These are phyloP conservation scores for Eufriesea mexicana DNA, from an alignment of 1,140 invertebrate genomes.

Conservation along the genomic window DNA sequence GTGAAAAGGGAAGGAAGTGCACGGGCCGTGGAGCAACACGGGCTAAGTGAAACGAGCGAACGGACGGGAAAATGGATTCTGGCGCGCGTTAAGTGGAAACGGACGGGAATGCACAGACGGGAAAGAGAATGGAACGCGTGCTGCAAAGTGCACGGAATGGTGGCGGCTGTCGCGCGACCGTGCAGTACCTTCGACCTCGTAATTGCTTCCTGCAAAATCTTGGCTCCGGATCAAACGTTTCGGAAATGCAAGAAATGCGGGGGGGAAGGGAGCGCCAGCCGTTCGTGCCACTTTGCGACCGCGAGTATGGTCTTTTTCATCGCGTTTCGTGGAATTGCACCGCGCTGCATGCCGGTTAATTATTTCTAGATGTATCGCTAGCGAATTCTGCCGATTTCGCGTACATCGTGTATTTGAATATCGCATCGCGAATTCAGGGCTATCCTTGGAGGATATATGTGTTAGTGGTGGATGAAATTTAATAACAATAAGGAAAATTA, in stretches of 20 bases:
- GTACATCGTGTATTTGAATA: no score
- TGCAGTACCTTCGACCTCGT: not conserved
- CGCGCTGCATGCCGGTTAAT: no score
- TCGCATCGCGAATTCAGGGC: no score
- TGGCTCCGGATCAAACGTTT: not conserved
- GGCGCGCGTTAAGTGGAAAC: conserved; percentile 48
- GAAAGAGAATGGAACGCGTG: not conserved
- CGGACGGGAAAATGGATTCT: conserved; percentile 20
- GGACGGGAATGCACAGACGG: conserved; percentile 61
- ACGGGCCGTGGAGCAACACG: not conserved
- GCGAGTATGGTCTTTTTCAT: no score
- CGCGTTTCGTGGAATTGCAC: no score
- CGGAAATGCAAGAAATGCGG: not conserved
- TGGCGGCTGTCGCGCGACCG: not conserved
- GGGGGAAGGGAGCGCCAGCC: no score
- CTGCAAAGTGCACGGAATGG: not conserved
- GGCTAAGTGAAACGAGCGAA: conserved; percentile 22
- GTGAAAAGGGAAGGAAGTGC: not conserved
- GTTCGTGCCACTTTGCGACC: no score
- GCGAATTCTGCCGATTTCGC: no score
- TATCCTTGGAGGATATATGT: no score
- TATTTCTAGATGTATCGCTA: no score
- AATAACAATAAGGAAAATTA: no score
- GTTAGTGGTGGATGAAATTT: no score
- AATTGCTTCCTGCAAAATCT: conserved; percentile 9